Conservation (phyloP, 2,888 invertebrate genomes). For the Alviniconcha strummeri region DNA sequence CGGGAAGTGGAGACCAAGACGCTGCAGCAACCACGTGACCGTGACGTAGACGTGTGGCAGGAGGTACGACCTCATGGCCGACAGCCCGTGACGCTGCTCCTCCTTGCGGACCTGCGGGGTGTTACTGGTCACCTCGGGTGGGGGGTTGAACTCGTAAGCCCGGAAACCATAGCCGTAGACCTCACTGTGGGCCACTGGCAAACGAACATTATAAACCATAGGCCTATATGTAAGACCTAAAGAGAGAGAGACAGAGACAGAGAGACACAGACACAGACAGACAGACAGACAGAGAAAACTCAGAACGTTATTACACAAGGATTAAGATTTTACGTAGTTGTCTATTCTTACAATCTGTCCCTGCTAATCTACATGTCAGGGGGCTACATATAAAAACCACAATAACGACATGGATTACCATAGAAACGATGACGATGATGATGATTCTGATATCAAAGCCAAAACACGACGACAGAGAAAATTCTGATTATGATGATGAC, state of each 20-base stretch:
- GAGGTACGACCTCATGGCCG: slow-evolving; percentile 60
- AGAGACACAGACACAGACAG: not conserved
- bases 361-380: too few species aligned
- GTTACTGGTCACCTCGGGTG: slow-evolving; percentile 25
- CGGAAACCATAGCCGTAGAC: slow-evolving; percentile 65
- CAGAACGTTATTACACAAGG: not conserved
- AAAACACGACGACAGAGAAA: too few species aligned
- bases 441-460: too few species aligned
- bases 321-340: not conserved
- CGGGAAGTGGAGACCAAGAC: slow-evolving; percentile 39
- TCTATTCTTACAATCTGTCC: too few species aligned
- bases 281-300: not conserved
- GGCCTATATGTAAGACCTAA: not conserved
- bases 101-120: slow-evolving; percentile 35
- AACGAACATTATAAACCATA: not conserved
- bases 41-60: slow-evolving; percentile 51
- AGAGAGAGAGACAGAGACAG: not conserved
- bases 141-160: slow-evolving; percentile 63
- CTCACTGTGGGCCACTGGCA: slow-evolving; percentile 62
- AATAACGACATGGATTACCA: too few species aligned
- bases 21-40: slow-evolving; percentile 41
- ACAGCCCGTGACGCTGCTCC: slow-evolving; percentile 59
- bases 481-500: too few species aligned
- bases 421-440: too few species aligned
- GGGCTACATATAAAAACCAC: too few species aligned